Evolutionary conservation across 1,140 invertebrate genomes (phyloP).

Genomic region (Idris sp.): DNA sequence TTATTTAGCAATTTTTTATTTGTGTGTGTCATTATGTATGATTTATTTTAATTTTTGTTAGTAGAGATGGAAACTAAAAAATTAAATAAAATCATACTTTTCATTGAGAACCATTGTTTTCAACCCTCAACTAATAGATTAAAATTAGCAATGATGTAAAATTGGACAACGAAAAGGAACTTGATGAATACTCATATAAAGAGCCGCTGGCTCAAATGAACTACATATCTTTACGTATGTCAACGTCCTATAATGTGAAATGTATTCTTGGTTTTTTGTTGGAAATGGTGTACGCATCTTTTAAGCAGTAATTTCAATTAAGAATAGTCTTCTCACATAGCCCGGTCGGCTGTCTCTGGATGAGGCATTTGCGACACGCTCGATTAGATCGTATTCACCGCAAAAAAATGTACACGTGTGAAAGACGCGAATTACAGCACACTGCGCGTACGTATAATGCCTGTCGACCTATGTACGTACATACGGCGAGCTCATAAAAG

Average conservation of each 20-base stretch:
- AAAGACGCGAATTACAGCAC: slow-evolving; percentile 58
- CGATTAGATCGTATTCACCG: slow-evolving; percentile 62
- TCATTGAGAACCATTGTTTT: no score
- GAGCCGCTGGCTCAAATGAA: slow-evolving; percentile 32
- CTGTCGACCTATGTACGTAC: slow-evolving; percentile 61
- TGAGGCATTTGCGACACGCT: slow-evolving; percentile 60
- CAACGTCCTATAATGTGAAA: slow-evolving; percentile 39
- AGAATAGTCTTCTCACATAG: slow-evolving; percentile 45
- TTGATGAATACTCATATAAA: slow-evolving; percentile 39
- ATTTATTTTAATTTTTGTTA: no score
- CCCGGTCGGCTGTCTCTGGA: slow-evolving; percentile 47
- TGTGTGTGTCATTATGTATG: no score
- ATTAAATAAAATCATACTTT: no score
- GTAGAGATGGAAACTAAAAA: no score
- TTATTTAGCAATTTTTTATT: no score
- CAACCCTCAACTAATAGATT: no score
- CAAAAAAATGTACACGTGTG: slow-evolving; percentile 63
- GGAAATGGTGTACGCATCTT: slow-evolving; percentile 38
- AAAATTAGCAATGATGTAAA: no score
- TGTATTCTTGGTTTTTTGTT: slow-evolving; percentile 36
- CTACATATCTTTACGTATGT: slow-evolving; percentile 43
- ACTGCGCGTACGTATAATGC: slow-evolving; percentile 55
- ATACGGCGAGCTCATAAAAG: slow-evolving; percentile 69
- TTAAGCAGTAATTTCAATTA: slow-evolving; percentile 62
- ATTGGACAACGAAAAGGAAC: no score